A percentile compares a stretch with the other conserved stretches of the same genome.
These are phyloP conservation scores for Sesia bembeciformis DNA, from an alignment of 2,888 invertebrate genomes.

Conservation along the genomic window DNA sequence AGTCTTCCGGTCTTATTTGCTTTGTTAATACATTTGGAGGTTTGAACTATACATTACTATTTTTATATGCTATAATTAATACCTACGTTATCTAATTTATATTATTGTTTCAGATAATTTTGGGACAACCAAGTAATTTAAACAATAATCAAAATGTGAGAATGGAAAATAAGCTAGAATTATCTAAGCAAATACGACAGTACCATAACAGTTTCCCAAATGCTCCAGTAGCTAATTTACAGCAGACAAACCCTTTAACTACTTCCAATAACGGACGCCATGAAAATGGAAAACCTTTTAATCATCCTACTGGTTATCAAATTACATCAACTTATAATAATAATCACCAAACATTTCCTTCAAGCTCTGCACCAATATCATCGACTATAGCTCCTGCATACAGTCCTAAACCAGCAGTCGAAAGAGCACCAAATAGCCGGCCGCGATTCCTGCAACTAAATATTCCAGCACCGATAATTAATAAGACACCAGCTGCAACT, in stretches of 20 bases:
- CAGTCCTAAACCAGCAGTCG: not conserved
- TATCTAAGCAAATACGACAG: not conserved
- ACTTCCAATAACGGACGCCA: too few relatives aligned
- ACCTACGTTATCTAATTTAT: not conserved
- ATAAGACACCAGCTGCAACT: not conserved
- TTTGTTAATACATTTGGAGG: conserved; percentile 25
- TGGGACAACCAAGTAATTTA: conserved; percentile 21
- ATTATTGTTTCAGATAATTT: conserved; percentile 19
- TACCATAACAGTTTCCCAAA: not conserved
- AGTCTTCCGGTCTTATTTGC: conserved; percentile 26
- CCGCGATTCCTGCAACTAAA: not conserved
- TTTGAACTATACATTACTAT: conserved; percentile 1
- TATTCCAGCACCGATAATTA: not conserved
- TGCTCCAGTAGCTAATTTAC: too few relatives aligned
- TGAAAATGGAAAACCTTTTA: not conserved
- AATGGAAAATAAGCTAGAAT: not conserved
- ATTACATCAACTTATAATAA: too few relatives aligned
- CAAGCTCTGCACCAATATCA: not conserved
- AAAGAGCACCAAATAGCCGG: not conserved
- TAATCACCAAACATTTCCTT: not conserved
- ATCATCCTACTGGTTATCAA: not conserved
- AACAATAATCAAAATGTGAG: conserved; percentile 10
- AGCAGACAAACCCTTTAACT: too few relatives aligned
- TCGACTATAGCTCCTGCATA: not conserved
- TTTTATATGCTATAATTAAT: not conserved